phyloP scores from a whole-genome alignment of 2,797 vertebrate genomes.

The Avahi laniger region DNA sequence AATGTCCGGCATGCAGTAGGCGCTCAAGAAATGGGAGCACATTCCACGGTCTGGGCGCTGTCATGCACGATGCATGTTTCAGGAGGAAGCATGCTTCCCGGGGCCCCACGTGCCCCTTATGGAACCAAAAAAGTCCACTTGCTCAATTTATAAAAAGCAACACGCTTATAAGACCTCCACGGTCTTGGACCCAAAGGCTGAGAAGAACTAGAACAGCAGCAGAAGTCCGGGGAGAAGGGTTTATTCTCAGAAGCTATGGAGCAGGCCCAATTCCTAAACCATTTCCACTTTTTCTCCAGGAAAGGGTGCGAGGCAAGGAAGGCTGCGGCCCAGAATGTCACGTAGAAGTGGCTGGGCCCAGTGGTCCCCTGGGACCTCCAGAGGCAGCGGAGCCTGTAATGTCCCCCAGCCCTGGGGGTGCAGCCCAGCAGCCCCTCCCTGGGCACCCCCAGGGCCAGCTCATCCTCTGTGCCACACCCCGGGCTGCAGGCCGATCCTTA shows the following conservation, averaged over 20 bases:
- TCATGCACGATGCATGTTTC: not conserved
- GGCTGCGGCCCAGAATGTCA: not conserved
- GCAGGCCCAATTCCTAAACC: not conserved
- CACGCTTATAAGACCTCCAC: not conserved
- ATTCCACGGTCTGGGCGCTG: rapidly evolving
- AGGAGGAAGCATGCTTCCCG: not conserved
- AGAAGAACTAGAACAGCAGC: not conserved
- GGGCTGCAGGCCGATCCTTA: not conserved
- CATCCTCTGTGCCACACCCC: not conserved
- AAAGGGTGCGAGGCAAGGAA: not conserved
- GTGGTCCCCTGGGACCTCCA: rapidly evolving
- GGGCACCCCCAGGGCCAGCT: not conserved
- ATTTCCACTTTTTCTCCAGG: not conserved
- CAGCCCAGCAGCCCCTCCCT: not conserved
- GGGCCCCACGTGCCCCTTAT: not conserved
- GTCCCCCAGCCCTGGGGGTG: not conserved
- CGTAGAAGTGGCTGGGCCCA: not conserved
- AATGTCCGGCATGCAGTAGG: not conserved
- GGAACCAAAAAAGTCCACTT: not conserved
- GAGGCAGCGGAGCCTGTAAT: not conserved
- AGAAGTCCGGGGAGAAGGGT: not conserved
- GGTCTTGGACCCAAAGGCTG: not conserved
- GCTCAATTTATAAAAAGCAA: not conserved
- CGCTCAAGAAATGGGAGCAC: not conserved
- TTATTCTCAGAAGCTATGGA: not conserved